Evolutionary conservation across 2,888 invertebrate species (phyloP).

Genomic region (Mesodorylaimus sp.): DNA sequence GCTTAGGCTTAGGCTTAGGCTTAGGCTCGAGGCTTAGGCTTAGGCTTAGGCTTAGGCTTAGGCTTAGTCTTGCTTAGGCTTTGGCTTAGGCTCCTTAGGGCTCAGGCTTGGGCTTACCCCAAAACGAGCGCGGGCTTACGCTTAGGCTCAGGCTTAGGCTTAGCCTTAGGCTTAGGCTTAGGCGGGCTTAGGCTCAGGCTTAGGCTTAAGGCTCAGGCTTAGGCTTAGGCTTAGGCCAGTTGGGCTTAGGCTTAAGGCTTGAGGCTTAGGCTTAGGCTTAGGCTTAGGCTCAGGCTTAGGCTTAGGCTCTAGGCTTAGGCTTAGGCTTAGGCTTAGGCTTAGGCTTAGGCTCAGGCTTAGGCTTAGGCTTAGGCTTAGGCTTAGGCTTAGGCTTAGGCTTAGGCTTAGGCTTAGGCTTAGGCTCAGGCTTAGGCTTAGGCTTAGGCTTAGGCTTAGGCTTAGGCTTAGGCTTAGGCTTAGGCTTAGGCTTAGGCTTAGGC

Average conservation of each 20-base stretch:
- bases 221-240: conserved; percentile 13
- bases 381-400: conserved; percentile 14
- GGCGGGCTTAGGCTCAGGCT: conserved; percentile 10
- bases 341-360: conserved; percentile 12
- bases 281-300: conserved; percentile 16
- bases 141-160: conserved; percentile 14
- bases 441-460: conserved; percentile 12
- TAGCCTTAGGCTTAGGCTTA: conserved; percentile 14
- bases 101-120: conserved; percentile 12
- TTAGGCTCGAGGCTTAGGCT: too few relatives aligned
- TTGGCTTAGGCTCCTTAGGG: neutral
- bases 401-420: conserved; percentile 12
- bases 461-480: conserved; percentile 13
- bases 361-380: conserved; percentile 14
- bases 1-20: conserved; percentile 13
- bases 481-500: conserved; percentile 11
- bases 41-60: conserved; percentile 12
- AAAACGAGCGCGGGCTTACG: conserved; percentile 14
- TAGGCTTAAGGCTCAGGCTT: conserved; percentile 11
- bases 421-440: conserved; percentile 11
- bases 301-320: conserved; percentile 14
- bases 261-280: conserved; percentile 12
- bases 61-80: conserved; percentile 9
- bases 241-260: conserved; percentile 14
- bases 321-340: conserved; percentile 14